Evolutionary conservation across 2,113 vertebrate genomes (phyloP), one percentile per base, ranked within the genome.

Genomic region (Pyrgilauda ruficollis): DNA sequence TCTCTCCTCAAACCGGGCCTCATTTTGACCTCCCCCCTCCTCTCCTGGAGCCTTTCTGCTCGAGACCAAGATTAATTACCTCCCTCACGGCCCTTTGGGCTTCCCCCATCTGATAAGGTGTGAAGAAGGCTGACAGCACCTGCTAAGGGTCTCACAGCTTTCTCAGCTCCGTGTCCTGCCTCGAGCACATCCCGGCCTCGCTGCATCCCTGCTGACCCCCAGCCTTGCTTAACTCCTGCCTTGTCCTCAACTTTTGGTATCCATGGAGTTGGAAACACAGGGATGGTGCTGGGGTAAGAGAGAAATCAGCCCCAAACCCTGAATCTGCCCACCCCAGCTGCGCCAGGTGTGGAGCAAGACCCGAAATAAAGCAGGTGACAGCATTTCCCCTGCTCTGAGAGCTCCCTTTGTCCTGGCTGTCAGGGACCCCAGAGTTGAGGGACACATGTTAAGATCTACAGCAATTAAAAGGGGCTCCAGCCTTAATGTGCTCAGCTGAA

Each of bases 91-190:
- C 76, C 90, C 94, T 96, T 96, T 95, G 96, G 97, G 94, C 95
- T 97, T 97, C 87, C 93, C 97, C 94, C 94, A 92, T 97, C 94
- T 97, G 97, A 97, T 97, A 96, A 96, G 5, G 95, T 95, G 95
- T 95, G 97, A 97, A 96, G 84, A 52, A 96, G 94, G 91, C 95
- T 97, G 97, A 97, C 97, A 96, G 95, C 77, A 89, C 87, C 82
- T 90, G 97, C 94, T 96, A 97, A 95, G 94, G 95, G 85, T 87
- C 94, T 97, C 87, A 28, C 92, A 90, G 95, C 82, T 97, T 88
- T 84, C 84, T 73, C 89, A 2, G 46, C 84, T 95, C 94, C 35
- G 63, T 56, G 39, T 33, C 79, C 79, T 72, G 37, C 62, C 79
- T 90, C 72, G 0, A 59, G 85, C 89, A 59, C 2, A 11, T 63